Evolutionary conservation across 1,140 invertebrate genomes (phyloP).

Genomic region (Polyergus mexicanus): DNA sequence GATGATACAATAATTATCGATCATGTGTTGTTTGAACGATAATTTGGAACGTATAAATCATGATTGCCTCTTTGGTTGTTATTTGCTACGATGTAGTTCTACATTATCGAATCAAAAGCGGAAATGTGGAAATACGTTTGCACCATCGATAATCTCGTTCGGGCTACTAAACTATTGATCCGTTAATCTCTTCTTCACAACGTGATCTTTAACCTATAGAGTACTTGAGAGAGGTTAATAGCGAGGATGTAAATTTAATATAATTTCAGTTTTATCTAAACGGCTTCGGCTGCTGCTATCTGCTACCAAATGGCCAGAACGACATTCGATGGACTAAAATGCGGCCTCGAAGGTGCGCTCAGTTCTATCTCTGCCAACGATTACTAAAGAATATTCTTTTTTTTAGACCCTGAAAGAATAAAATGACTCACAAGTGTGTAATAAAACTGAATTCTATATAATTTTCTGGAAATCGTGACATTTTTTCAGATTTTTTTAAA

Average conservation of each 20-base stretch:
- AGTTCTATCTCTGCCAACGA: neutral
- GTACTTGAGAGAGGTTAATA: neutral
- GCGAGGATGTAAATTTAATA: conserved; percentile 17
- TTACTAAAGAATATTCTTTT: neutral
- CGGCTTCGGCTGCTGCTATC: conserved; percentile 3
- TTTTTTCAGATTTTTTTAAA: neutral
- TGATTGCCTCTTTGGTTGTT: neutral
- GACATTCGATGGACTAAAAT: conserved; percentile 30
- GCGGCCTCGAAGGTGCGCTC: neutral
- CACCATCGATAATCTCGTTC: conserved; percentile 1
- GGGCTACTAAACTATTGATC: neutral
- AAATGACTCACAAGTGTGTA: neutral
- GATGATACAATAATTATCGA: neutral
- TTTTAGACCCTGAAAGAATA: neutral
- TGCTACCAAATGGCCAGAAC: conserved; percentile 9
- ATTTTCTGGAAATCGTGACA: neutral
- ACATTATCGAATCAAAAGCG: conserved; percentile 9
- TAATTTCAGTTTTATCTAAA: conserved; percentile 33
- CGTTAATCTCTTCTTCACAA: conserved; percentile 29
- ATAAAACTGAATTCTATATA: neutral
- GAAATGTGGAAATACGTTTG: neutral
- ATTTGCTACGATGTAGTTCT: neutral
- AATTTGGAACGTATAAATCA: conserved; percentile 9
- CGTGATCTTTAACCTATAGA: neutral
- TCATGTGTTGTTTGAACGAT: neutral